Evolutionary conservation across 2,113 vertebrate genomes (phyloP), one percentile per base, ranked within the genome.

Genomic region (Neodontobutis hainanensis): DNA sequence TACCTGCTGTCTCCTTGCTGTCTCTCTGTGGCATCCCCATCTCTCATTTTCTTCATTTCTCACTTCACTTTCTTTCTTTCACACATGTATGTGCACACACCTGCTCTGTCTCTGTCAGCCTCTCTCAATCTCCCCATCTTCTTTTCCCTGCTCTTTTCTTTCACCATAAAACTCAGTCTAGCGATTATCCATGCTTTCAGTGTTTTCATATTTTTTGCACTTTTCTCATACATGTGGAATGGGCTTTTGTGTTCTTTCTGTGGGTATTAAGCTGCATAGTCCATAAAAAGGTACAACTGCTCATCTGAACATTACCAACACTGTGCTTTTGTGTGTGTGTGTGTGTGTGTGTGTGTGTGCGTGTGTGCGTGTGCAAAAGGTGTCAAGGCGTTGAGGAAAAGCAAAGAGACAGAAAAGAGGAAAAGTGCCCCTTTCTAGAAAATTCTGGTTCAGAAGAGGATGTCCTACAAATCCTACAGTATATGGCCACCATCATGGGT

Each of bases 391-490:
- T 92, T 65, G 95, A 95, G 80, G 93, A 96, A 74, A 92, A 90
- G 71, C 92, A 90, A 82, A 79, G 90, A 75, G 93, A 95, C 45
- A 93, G 91, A 83, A 94, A 91, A 77, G 94, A 96, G 27, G 94
- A 95, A 75, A 95, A 94, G 90, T 97, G 94, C 81, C 91, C 90
- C 61, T 94, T 94, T 82, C 87, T 94, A 63, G 96, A 95, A 87
- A 94, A 93, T 82, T 93, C 94, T 81, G 94, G 92, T 77, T 91
- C 88, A 50, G 97, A 97, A 57, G 95, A 95, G 84, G 96, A 97
- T 69, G 92, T 98, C 89, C 95, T 96, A 92, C 95, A 95, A 94
- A 96, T 97, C 90, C 94, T 99, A 47, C 96, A 96, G 81, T 95
- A 95, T 81, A 94, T 94, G 1, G 96, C 95, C 67, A 96, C 96